Base-by-base conservation (phyloP, 2,888 invertebrate genomes). In the Heliconius charithonia region DNA sequence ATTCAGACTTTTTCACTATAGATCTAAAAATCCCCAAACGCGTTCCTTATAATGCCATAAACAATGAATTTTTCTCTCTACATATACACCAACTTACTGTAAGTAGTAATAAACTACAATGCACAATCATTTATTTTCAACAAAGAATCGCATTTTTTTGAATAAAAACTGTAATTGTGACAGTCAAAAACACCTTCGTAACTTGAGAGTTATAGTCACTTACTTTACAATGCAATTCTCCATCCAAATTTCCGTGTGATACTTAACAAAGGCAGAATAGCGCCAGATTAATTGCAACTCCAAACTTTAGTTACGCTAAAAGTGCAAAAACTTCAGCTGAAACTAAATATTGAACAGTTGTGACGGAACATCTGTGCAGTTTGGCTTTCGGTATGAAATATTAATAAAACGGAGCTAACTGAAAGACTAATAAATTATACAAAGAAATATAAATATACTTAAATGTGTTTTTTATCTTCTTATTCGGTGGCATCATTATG, bases 321-420 rank as follows among this genome's bases (percentile, higher is more conserved):
- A 79, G 79, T 79, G 77, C 77, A 79, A 76, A 81, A 79, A 77
- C 77, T 80, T 78, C 51, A 56, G 32, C 70, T 45, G 41, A 75
- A 78, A 81, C 81, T 79, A 81, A 81, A 79, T 81, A 81, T 81
- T 77, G 77, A 79, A 81, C 80, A 81, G 72, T 79, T 79, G 79
- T 73, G 77, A 63, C 75, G 59, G 75, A 78, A 67, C 81, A 81
- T 81, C 81, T 81, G 81, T 63, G 75, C 81, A 62, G 65, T 77
- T 72, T 75, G 77, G 74, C 74, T 80, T 74, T 72, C 72, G 63
- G 73, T 59, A 73, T 73, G 69, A 76, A 63, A 45, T 76, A 74
- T 79, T 80, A 56, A 78, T 69, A 69, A 70, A 67, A 73, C 59
- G n/a, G 56, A 10, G 22, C 37, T 63, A 27, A 63, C 27, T 67